Evolutionary conservation across 64 coral and sea anemone species (phyloP), one percentile per base, ranked within the genome.

Genomic region (Anthopleura sola): DNA sequence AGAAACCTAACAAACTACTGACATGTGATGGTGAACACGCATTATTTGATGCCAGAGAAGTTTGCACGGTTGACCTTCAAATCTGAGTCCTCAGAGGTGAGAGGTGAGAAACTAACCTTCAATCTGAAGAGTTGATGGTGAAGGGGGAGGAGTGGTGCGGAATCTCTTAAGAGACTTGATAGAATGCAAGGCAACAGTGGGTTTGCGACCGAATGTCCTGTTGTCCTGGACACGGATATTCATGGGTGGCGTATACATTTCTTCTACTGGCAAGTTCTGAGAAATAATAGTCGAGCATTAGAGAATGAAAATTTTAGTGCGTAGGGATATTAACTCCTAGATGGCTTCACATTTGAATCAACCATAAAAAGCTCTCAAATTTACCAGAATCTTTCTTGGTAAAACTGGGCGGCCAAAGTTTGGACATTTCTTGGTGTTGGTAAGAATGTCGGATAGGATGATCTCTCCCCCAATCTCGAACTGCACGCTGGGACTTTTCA

Each of bases 221-320:
- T 93, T 98, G 95, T 98, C 95, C 19, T 88, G 92, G 68, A 98
- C 85, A 9, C 95, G 92, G 55, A 98, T 91, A 47, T 93, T 98
- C 46, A 98, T 80, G 14, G 95, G 86, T 33, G 95, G 95, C 12
- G 84, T 77, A 55, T 98, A 98, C 56, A 98, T 93, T 4, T 93
- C 92, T 14, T 98, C 95, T 37, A 91, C 86, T 11, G 95, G 95
- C 16, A 98, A 89, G 86, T 98, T 91, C 95, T 98, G 58, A 83
- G 8, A 34, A 11, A 71, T 62, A 62, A 44, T 44, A 44, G 9
- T 6, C 40, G 9, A 44, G 9, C 40, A 44, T 44, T 44, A 8
- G 9, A 44, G 40, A 44, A 44, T 44, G 40, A 44, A 8, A 44
- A 44, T 44, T 44, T 44, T 44, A 44, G 40, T 44, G 40, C 9